Evolutionary conservation across 37 sponge, comb jelly and placozoan species (phyloP).

Genomic region (Oscarella lobularis): DNA sequence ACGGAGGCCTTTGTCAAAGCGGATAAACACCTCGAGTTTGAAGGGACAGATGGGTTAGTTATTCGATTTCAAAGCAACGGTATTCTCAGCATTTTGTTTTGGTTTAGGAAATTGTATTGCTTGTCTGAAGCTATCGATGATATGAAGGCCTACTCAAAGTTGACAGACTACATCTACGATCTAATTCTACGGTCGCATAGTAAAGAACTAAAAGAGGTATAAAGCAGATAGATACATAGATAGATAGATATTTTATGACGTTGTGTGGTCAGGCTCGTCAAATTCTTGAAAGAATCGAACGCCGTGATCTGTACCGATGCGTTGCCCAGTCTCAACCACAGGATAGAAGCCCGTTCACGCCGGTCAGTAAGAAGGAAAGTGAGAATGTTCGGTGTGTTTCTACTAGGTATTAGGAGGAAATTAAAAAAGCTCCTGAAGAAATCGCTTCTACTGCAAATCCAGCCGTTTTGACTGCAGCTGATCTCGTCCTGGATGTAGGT

Average conservation of each 20-base stretch:
- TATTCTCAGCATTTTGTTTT: too few relatives aligned
- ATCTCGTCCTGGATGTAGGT: too few relatives aligned
- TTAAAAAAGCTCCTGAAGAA: too few relatives aligned
- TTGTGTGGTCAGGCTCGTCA: conserved; percentile 23
- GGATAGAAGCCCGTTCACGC: too few relatives aligned
- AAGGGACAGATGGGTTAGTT: conserved; percentile 43
- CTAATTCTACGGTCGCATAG: conserved; percentile 28
- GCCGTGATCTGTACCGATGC: conserved; percentile 58
- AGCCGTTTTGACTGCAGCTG: neutral
- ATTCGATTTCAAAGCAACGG: too few relatives aligned
- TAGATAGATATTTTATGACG: neutral
- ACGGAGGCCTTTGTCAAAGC: conserved; percentile 53
- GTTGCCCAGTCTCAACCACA: conserved; percentile 56
- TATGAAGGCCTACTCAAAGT: conserved; percentile 53
- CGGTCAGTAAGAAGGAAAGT: too few relatives aligned
- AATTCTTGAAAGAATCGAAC: conserved; percentile 30
- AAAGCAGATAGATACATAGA: neutral
- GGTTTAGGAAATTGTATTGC: too few relatives aligned
- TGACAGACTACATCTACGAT: conserved; percentile 50
- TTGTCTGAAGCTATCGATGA: conserved; percentile 65
- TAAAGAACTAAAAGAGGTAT: conserved; percentile 43
- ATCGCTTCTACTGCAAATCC: neutral
- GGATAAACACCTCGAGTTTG: conserved; percentile 24
- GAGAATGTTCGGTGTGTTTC: too few relatives aligned
- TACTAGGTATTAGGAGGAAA: too few relatives aligned